phyloP scores from a whole-genome alignment of 2,888 invertebrate species.

The Rutpela maculata region DNA sequence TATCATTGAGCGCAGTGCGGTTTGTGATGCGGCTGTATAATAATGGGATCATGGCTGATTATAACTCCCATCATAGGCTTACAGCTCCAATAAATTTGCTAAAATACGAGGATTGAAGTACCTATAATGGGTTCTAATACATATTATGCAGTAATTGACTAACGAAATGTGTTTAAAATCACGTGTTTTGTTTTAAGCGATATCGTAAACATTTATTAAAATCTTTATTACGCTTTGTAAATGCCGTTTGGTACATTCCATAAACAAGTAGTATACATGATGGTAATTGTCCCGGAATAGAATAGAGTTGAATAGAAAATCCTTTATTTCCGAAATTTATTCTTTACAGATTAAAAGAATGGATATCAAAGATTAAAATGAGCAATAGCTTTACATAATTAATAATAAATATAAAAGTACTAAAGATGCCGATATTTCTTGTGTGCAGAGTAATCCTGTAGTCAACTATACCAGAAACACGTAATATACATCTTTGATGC shows the following conservation, averaged over 20 bases:
- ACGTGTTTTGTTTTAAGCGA: conserved; percentile 9
- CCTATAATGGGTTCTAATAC: conserved; percentile 34
- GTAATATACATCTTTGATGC: too few species aligned
- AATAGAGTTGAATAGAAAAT: too few species aligned
- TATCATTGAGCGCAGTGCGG: conserved; percentile 60
- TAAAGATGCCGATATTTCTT: too few species aligned
- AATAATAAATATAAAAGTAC: too few species aligned
- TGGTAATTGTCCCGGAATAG: too few species aligned
- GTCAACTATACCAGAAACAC: too few species aligned
- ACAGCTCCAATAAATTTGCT: conserved; percentile 70
- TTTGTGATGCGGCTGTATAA: conserved; percentile 69
- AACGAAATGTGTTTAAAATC: conserved; percentile 24
- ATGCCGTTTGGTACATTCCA: neutral
- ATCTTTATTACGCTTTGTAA: neutral
- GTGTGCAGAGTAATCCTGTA: too few species aligned
- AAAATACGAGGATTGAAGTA: conserved; percentile 45
- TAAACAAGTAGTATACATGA: neutral
- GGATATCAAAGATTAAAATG: too few species aligned
- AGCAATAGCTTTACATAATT: too few species aligned
- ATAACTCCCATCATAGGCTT: conserved; percentile 72
- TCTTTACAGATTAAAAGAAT: too few species aligned
- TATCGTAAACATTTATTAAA: conserved; percentile 31
- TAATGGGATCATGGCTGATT: conserved; percentile 73
- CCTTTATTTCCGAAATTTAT: too few species aligned
- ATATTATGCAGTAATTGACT: conserved; percentile 32